Conservation (phyloP, 2,888 invertebrate species). For the Fabriciana adippe region DNA sequence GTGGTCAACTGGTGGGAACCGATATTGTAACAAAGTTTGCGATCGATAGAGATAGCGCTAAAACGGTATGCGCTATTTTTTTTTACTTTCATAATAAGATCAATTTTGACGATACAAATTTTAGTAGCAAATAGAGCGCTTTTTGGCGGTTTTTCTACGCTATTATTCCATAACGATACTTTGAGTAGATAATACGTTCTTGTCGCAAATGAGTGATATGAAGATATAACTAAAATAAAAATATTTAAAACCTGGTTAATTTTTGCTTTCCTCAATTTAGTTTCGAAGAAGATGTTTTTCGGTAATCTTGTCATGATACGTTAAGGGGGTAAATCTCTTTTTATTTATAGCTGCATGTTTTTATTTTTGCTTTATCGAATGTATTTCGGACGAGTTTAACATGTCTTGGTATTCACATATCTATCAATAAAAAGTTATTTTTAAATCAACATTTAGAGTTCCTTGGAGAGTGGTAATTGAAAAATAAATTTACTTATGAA, state of each 20-base stretch:
- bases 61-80: no score
- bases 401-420: background rate
- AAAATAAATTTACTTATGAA: background rate
- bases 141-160: no score
- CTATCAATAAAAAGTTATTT: background rate
- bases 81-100: no score
- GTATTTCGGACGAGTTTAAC: background rate
- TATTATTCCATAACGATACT: no score
- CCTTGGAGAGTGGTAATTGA: background rate
- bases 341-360: constrained; percentile 33
- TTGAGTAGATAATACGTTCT: no score
- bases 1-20: no score
- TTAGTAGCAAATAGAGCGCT: no score
- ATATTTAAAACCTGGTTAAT: background rate
- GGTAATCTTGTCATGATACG: constrained; percentile 40
- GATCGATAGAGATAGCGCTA: no score
- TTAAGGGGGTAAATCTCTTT: constrained; percentile 30
- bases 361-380: constrained; percentile 3
- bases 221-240: background rate
- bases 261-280: constrained; percentile 10
- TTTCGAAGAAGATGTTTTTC: constrained; percentile 37
- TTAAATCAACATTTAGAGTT: background rate
- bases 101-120: no score
- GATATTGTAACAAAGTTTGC: no score
- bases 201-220: no score